Evolutionary conservation across 2,113 vertebrate species (phyloP).

Genomic region (Otus sunia): DNA sequence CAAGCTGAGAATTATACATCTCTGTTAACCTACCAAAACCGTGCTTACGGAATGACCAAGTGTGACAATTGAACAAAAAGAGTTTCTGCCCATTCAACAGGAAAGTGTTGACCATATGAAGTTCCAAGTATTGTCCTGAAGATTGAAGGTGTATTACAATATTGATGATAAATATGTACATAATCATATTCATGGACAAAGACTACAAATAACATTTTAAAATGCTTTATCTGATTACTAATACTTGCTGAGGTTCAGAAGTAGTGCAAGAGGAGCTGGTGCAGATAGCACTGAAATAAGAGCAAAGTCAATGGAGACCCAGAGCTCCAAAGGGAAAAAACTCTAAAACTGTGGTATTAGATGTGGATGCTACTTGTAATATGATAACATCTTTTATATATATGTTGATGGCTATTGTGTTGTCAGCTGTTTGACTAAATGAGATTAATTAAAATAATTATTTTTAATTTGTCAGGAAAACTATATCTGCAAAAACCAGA

Average conservation of each 20-base stretch:
- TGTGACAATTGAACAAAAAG: not conserved
- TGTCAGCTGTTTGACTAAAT: not conserved
- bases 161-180: not conserved
- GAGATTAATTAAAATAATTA: not conserved
- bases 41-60: not conserved
- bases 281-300: not conserved
- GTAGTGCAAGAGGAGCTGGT: not conserved
- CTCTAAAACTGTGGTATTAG: not conserved
- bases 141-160: not conserved
- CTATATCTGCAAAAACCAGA: not conserved
- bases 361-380: not conserved
- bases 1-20: not conserved
- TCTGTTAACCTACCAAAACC: not conserved
- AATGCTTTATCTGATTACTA: not conserved
- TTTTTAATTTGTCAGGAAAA: not conserved
- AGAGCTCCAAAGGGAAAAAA: not conserved
- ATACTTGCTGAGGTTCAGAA: not conserved
- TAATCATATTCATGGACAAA: not conserved
- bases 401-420: not conserved
- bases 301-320: not conserved
- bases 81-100: not conserved
- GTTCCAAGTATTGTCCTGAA: not conserved
- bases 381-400: not conserved
- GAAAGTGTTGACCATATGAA: not conserved
- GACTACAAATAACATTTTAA: not conserved